phyloP scores from a whole-genome alignment of 2,113 vertebrate species.

The Arizona elegans region DNA sequence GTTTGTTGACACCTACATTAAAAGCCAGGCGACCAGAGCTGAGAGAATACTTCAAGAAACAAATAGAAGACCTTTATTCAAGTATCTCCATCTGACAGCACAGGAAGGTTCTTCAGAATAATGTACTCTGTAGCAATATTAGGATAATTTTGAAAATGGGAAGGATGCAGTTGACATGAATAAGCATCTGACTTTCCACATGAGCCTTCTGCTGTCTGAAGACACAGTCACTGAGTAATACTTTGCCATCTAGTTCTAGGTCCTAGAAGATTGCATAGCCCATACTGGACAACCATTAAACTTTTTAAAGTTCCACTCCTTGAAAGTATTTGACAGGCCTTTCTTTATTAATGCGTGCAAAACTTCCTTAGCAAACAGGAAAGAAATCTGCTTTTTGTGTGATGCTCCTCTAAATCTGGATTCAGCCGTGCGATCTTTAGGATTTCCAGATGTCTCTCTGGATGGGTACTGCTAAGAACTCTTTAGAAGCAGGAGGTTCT shows the following conservation, averaged over 20 bases:
- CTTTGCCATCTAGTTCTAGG: slow-evolving; percentile 58
- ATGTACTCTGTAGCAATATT: slow-evolving; percentile 71
- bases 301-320: slow-evolving; percentile 40
- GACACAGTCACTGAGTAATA: slow-evolving; percentile 57
- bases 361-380: slow-evolving; percentile 62
- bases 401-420: slow-evolving; percentile 52
- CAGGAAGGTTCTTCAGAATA: slow-evolving; percentile 50
- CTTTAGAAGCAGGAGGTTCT: slow-evolving; percentile 4
- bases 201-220: slow-evolving; percentile 63
- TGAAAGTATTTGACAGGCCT: slow-evolving; percentile 61
- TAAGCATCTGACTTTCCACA: slow-evolving; percentile 57
- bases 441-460: slow-evolving; percentile 1
- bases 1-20: slow-evolving; percentile 93
- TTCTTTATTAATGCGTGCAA: slow-evolving; percentile 55
- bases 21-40: slow-evolving; percentile 95
- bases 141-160: slow-evolving; percentile 60
- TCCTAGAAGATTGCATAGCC: slow-evolving; percentile 58
- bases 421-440: slow-evolving; percentile 46
- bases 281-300: slow-evolving; percentile 58
- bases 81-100: slow-evolving; percentile 84
- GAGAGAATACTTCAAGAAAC: slow-evolving; percentile 90
- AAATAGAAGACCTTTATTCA: slow-evolving; percentile 91
- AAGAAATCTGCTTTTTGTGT: slow-evolving; percentile 59
- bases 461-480: slow-evolving; percentile 8
- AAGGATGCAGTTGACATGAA: slow-evolving; percentile 56